Base-by-base conservation (phyloP, 1,140 invertebrate genomes). In the Akabosia matsudoensis region DNA sequence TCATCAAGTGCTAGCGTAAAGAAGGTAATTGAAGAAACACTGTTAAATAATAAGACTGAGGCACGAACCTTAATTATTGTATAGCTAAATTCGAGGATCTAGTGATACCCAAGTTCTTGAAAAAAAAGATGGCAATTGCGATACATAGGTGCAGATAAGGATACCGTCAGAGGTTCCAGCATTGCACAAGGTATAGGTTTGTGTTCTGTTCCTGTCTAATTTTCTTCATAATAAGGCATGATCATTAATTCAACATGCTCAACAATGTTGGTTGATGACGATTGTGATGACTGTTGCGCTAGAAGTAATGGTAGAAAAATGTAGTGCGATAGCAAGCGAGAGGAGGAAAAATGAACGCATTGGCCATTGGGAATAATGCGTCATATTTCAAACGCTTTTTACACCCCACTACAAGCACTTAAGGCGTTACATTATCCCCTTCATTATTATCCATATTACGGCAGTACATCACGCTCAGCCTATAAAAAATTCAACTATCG, bases 391-490 rank as follows among this genome's bases (percentile, higher is more conserved):
- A 28, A 67, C 61, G 13, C 61, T 31, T 30, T 30, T 30, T 30
- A 67, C 28, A 70, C 56, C 37, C 52, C 61, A 37, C 61, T 70
- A 52, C 74, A 70, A 67, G 64, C 74, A 70, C 74, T 75, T 75
- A 70, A 75, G 74, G 74, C 74, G 74, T 75, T 75, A 75, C 74
- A 75, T 75, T 70, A 75, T 33, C 74, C 64, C 67, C 22, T 67
- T 52, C 64, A 75, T 75, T 75, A 75, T 75, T 75, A 51, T 70
- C 70, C 31, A 75, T 75, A 75, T 75, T 75, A 75, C 74, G 37
- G 70, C 45, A 70, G 52, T 34, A 75, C 34, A 67, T 75, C 74
- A 75, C 74, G 74, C 74, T 75, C 74, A 52, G 64, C 33, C 24
- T 75, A 28, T 31, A 67, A 67, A 67, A 28, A 67, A 67, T 67